Conservation (phyloP, 1,140 invertebrate genomes). For the Ceratina calcarata region DNA sequence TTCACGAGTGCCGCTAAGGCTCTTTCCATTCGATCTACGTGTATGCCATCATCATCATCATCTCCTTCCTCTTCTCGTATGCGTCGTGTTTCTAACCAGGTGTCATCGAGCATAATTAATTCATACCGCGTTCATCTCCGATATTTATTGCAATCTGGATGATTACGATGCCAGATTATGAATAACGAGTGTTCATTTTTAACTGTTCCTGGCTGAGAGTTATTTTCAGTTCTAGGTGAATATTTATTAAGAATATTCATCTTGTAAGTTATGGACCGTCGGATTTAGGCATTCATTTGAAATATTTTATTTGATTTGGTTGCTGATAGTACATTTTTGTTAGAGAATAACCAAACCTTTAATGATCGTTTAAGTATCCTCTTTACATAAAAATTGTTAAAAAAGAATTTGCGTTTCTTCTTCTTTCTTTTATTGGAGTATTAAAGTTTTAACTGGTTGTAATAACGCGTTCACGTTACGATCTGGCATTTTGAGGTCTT, state of each 20-base stretch:
- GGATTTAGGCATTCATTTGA: too few relatives aligned
- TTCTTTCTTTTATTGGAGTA: not conserved
- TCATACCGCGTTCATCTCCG: constrained; percentile 1
- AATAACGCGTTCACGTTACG: constrained; percentile 12
- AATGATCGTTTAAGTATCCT: too few relatives aligned
- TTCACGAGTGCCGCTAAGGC: constrained; percentile 40
- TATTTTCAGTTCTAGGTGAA: too few relatives aligned
- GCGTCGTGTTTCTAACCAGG: not conserved
- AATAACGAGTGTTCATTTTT: too few relatives aligned
- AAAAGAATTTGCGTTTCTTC: too few relatives aligned
- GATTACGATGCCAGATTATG: constrained; percentile 3
- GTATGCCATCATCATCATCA: not conserved
- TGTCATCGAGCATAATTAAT: not conserved
- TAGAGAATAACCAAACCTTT: too few relatives aligned
- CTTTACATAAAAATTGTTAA: too few relatives aligned
- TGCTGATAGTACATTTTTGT: too few relatives aligned
- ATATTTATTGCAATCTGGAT: constrained; percentile 18
- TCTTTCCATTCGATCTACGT: constrained; percentile 34
- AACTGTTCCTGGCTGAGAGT: too few relatives aligned
- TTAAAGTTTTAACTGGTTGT: not conserved
- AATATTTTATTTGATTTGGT: too few relatives aligned
- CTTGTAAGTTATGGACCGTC: too few relatives aligned
- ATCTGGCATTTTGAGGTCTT: not conserved
- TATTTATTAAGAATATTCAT: too few relatives aligned
- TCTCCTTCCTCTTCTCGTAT: not conserved